A percentile compares a stretch with the other conserved stretches of the same genome.
phyloP scores from a whole-genome alignment of 2,113 vertebrate species.

The Nothoprocta pentlandii region DNA sequence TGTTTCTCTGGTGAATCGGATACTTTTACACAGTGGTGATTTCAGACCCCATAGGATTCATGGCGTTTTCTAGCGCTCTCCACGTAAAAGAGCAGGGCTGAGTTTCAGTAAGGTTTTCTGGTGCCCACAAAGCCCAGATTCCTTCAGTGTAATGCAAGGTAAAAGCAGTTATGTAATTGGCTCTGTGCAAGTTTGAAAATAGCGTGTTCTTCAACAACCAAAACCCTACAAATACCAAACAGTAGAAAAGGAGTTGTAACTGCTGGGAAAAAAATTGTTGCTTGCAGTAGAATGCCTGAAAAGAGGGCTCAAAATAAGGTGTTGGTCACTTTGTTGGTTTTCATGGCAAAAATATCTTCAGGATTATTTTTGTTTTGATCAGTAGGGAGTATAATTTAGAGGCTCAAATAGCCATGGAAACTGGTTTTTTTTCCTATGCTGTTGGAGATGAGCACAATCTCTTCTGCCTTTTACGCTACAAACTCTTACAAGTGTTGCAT shows the following conservation, averaged over 20 bases:
- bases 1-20: neutral
- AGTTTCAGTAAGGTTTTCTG: rapidly evolving
- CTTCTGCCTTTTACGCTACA: neutral
- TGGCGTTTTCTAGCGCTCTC: neutral
- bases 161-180: neutral
- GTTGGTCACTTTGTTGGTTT: neutral
- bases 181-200: neutral
- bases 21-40: rapidly evolving
- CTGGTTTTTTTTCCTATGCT: neutral
- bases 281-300: neutral
- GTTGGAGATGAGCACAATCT: neutral
- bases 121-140: neutral
- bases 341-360: neutral
- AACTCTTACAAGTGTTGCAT: neutral
- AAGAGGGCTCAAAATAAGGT: neutral
- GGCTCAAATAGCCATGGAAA: neutral
- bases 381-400: neutral
- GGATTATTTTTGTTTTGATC: neutral
- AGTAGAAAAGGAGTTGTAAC: neutral
- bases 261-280: neutral
- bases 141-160: neutral
- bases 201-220: neutral
- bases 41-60: neutral
- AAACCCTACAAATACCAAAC: neutral
- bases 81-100: neutral